These are phyloP conservation scores for Triplophysa siluroides DNA, from an alignment of 2,113 vertebrate genomes.

Conservation along the genomic window DNA sequence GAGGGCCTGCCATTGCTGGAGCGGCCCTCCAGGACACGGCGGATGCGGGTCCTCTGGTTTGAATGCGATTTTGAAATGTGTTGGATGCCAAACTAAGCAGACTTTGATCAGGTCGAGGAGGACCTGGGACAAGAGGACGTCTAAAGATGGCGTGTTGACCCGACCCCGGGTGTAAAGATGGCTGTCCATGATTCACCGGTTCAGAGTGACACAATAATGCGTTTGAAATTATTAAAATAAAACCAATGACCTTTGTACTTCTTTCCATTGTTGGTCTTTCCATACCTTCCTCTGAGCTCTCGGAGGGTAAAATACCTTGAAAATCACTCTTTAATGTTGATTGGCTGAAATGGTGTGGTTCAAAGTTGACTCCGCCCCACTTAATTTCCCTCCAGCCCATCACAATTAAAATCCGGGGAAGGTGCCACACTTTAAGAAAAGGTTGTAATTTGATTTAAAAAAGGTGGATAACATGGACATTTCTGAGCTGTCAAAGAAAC, in stretches of 20 bases:
- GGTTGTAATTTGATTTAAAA: no score
- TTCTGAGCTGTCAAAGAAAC: background rate
- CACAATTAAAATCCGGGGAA: background rate
- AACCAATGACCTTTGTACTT: background rate
- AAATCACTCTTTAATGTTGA: slow-evolving; percentile 6
- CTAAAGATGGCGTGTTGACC: background rate
- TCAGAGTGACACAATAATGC: background rate
- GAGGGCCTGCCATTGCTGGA: background rate
- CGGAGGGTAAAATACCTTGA: background rate
- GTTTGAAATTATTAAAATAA: background rate
- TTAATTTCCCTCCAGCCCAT: slow-evolving; percentile 19
- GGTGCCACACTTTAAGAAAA: background rate
- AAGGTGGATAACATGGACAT: background rate
- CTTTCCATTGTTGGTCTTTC: slow-evolving; percentile 10
- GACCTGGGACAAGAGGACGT: background rate
- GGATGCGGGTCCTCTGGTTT: background rate
- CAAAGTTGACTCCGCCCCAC: background rate
- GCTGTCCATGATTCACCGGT: background rate
- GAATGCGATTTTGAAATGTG: background rate
- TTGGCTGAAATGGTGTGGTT: slow-evolving; percentile 16
- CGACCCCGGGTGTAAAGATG: background rate
- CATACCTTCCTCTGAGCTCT: background rate
- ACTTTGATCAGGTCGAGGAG: background rate
- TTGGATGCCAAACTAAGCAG: background rate
- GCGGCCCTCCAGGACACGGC: background rate